Percentiles rank a stretch among this genome's conserved stretches.
These are phyloP conservation scores for Etia nguti DNA, from an alignment of 2,113 vertebrate species.

Conservation along the genomic window DNA sequence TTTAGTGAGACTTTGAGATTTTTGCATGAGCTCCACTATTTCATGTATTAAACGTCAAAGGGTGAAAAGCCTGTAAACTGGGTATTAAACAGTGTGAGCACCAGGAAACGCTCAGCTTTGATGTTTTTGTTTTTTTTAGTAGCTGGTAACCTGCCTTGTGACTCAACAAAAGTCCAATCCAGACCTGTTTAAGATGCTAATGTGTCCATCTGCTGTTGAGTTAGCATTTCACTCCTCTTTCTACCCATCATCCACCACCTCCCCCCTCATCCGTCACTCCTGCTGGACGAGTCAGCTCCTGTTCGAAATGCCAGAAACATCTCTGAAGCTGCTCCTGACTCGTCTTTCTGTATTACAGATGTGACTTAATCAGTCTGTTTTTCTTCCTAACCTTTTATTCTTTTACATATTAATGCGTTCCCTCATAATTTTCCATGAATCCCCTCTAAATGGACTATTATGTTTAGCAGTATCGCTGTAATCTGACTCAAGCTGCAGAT, in stretches of 20 bases:
- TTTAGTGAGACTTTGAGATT: background rate
- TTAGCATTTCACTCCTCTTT: slow-evolving; percentile 5
- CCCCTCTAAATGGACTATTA: background rate
- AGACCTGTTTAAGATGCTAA: background rate
- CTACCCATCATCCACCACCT: background rate
- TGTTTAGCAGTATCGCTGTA: background rate
- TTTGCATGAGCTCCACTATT: background rate
- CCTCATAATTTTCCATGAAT: background rate
- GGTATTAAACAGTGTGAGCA: slow-evolving; percentile 6
- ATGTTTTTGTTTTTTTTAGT: background rate
- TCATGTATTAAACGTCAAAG: slow-evolving; percentile 31
- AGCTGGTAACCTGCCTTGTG: slow-evolving; percentile 1
- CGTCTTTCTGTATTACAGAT: background rate
- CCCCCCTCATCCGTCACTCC: background rate
- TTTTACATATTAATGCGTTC: background rate
- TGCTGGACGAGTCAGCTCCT: slow-evolving; percentile 19
- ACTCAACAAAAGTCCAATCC: background rate
- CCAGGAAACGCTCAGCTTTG: background rate
- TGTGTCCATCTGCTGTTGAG: background rate
- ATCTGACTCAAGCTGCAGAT: background rate
- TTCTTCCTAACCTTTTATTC: background rate
- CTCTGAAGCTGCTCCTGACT: background rate
- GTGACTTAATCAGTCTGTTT: background rate
- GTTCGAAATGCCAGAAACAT: slow-evolving; percentile 18
- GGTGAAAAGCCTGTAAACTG: background rate